These are phyloP conservation scores for Cataglyphis livida DNA, from an alignment of 2,888 invertebrate species.

Conservation along the genomic window DNA sequence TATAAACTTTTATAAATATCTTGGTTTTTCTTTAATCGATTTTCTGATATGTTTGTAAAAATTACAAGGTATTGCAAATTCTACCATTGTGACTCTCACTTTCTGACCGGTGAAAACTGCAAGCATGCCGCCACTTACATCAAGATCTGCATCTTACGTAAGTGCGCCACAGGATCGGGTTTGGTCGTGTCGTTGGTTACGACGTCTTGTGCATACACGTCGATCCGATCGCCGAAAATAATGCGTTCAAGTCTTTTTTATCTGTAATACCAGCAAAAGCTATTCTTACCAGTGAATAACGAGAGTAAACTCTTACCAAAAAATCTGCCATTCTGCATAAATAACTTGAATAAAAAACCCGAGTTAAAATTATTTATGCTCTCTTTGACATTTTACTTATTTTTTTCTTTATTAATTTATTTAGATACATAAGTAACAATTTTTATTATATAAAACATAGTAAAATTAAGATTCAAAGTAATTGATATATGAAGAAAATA, in stretches of 20 bases:
- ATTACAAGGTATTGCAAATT: conserved; percentile 23
- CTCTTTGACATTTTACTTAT: background rate
- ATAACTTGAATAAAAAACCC: conserved; percentile 16
- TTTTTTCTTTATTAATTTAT: background rate
- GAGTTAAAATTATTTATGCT: background rate
- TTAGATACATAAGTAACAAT: background rate
- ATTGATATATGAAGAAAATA: background rate
- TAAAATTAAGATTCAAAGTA: background rate
- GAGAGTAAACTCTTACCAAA: conserved; percentile 5
- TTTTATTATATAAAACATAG: background rate
- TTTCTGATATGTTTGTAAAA: conserved; percentile 34
- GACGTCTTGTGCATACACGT: conserved; percentile 22
- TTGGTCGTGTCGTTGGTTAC: conserved; percentile 51
- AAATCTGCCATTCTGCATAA: background rate
- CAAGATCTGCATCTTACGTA: conserved; percentile 75
- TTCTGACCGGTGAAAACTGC: conserved; percentile 72
- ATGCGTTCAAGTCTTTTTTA: conserved; percentile 27
- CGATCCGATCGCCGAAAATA: conserved; percentile 45
- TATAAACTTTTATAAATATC: background rate
- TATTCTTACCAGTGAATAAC: conserved; percentile 21
- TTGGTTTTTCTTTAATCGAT: background rate
- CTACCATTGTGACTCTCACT: conserved; percentile 63
- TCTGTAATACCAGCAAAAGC: conserved; percentile 20
- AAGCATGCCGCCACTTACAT: conserved; percentile 66
- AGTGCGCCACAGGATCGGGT: conserved; percentile 49